phyloP scores from a whole-genome alignment of 1,140 invertebrate genomes.

The Bombus confusus region DNA sequence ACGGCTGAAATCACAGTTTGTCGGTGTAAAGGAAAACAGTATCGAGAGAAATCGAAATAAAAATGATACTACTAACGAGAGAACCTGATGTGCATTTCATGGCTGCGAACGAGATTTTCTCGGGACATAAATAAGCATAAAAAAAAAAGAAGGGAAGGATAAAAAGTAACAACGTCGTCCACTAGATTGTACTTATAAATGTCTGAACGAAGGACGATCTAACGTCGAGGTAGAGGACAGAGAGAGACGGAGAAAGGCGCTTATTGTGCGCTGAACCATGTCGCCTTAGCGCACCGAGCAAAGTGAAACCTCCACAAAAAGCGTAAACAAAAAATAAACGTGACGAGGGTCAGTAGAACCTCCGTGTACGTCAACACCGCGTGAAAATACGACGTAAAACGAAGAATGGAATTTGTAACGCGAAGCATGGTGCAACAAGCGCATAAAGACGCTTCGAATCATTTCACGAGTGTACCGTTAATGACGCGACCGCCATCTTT shows the following conservation, averaged over 20 bases:
- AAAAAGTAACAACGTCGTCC: conserved; percentile 45
- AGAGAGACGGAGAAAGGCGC: conserved; percentile 53
- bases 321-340: conserved; percentile 42
- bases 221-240: conserved; percentile 18
- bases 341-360: conserved; percentile 53
- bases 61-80: conserved; percentile 22
- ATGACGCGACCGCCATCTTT: neutral
- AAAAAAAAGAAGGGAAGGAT: conserved; percentile 26
- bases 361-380: conserved; percentile 42
- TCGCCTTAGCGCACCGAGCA: conserved; percentile 52
- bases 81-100: conserved; percentile 19
- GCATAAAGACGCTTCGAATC: conserved; percentile 7
- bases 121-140: conserved; percentile 40
- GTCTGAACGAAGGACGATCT: conserved; percentile 56
- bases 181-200: conserved; percentile 51
- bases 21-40: neutral
- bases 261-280: conserved; percentile 53
- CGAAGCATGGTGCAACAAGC: neutral
- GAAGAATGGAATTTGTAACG: conserved; percentile 28
- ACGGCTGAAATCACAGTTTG: neutral
- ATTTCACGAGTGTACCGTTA: neutral
- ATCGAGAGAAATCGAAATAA: neutral
- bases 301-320: conserved; percentile 49
- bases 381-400: conserved; percentile 46
- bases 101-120: conserved; percentile 46